A percentile compares a stretch with the other conserved stretches of the same genome.
These are phyloP conservation scores for Chrysomela aeneicollis DNA, from an alignment of 2,888 invertebrate species.

Conservation along the genomic window DNA sequence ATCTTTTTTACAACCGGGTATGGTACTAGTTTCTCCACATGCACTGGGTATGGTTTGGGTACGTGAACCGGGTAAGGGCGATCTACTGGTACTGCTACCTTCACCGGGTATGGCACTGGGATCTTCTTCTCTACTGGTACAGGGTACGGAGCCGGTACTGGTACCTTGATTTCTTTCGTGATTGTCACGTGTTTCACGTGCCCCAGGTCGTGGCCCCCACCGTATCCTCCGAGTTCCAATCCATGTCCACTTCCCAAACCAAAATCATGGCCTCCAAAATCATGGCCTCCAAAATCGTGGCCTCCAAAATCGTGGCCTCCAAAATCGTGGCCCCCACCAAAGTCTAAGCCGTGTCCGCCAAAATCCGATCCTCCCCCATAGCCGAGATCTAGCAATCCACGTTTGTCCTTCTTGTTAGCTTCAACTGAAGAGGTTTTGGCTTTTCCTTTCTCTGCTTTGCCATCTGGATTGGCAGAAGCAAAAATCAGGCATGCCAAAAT, in stretches of 20 bases:
- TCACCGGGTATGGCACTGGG: conserved; percentile 59
- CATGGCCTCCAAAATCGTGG: conserved; percentile 40
- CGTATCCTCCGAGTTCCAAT: conserved; percentile 39
- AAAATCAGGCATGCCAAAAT: conserved; percentile 57
- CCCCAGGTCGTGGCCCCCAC: conserved; percentile 21
- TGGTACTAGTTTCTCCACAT: conserved; percentile 65
- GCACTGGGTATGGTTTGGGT: conserved; percentile 63
- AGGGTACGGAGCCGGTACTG: conserved; percentile 66
- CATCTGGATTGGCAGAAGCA: conserved; percentile 53
- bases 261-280: conserved; percentile 37
- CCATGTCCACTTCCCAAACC: conserved; percentile 41
- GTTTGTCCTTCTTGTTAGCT: conserved; percentile 53
- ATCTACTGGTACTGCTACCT: conserved; percentile 63
- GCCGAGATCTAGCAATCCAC: conserved; percentile 54
- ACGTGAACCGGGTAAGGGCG: conserved; percentile 60
- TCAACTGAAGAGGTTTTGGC: conserved; percentile 47
- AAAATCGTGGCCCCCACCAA: too few relatives aligned
- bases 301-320: conserved; percentile 41
- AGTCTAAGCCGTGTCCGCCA: conserved; percentile 44
- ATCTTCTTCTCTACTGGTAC: conserved; percentile 63
- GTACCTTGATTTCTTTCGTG: conserved; percentile 57
- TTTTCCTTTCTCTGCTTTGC: conserved; percentile 50
- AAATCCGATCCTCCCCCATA: conserved; percentile 47
- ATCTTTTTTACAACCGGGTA: conserved; percentile 66
- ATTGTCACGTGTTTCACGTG: conserved; percentile 57